Evolutionary conservation across 2,888 invertebrate species (phyloP).

Genomic region (Rhingia campestris): DNA sequence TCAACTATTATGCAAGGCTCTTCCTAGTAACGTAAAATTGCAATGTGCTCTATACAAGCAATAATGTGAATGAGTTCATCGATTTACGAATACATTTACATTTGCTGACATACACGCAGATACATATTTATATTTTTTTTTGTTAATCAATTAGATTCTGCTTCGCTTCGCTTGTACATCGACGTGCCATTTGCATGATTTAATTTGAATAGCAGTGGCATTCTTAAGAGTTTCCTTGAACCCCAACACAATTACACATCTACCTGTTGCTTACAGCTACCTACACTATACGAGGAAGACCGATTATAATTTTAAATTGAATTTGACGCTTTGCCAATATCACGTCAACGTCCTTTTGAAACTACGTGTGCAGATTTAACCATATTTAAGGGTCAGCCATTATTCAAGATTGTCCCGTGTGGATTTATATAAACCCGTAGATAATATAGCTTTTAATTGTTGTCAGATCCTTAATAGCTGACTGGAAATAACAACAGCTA

Average conservation of each 20-base stretch:
- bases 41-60: neutral
- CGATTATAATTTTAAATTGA: slow-evolving; percentile 21
- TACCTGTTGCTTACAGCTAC: slow-evolving; percentile 5
- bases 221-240: slow-evolving; percentile 13
- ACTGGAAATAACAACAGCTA: no score
- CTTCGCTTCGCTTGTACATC: neutral
- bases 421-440: no score
- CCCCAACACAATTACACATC: slow-evolving; percentile 11
- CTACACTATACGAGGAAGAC: neutral
- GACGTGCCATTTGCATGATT: slow-evolving; percentile 20
- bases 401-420: no score
- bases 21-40: neutral
- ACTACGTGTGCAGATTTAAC: neutral
- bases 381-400: no score
- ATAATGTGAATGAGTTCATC: slow-evolving; percentile 11
- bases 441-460: no score
- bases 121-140: neutral
- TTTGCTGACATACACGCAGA: neutral
- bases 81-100: neutral
- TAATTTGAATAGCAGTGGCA: slow-evolving; percentile 6
- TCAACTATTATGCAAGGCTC: neutral
- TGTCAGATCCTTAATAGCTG: no score
- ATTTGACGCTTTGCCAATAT: neutral
- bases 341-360: slow-evolving; percentile 4
- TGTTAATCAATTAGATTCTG: slow-evolving; percentile 4